phyloP scores from a whole-genome alignment of 2,113 vertebrate genomes.

The Aptenodytes forsteri region DNA sequence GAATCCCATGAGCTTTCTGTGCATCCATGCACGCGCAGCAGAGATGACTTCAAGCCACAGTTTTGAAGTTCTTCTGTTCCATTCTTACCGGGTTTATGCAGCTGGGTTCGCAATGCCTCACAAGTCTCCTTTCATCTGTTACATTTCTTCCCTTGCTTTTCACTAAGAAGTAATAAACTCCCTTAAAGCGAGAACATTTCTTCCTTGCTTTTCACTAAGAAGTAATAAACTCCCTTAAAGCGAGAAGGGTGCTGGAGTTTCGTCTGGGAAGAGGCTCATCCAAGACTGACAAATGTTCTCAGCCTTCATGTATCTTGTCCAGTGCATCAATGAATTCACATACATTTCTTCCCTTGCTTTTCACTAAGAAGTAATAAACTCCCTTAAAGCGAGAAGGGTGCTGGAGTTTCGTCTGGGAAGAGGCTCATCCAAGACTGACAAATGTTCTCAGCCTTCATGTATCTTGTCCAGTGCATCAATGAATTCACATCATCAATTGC shows the following conservation, averaged over 20 bases:
- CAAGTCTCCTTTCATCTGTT: not conserved
- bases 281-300: not conserved
- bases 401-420: not conserved
- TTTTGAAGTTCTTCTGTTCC: not conserved
- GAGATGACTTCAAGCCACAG: not conserved
- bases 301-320: not conserved
- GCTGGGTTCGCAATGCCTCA: not conserved
- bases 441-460: not conserved
- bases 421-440: not conserved
- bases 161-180: no score
- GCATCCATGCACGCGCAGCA: no score
- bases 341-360: not conserved
- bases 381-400: not conserved
- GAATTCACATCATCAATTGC: not conserved
- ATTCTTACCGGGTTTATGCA: not conserved
- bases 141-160: no score
- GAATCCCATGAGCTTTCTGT: accelerated
- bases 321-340: not conserved
- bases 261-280: not conserved
- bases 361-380: conserved; percentile 9
- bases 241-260: not conserved
- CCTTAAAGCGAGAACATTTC: no score
- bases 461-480: not conserved
- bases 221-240: conserved; percentile 1
- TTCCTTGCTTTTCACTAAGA: not conserved